Percentiles rank a stretch among this genome's conserved stretches.
phyloP scores from a whole-genome alignment of 2,113 vertebrate genomes.

The Sterrhoptilus dennistouni region DNA sequence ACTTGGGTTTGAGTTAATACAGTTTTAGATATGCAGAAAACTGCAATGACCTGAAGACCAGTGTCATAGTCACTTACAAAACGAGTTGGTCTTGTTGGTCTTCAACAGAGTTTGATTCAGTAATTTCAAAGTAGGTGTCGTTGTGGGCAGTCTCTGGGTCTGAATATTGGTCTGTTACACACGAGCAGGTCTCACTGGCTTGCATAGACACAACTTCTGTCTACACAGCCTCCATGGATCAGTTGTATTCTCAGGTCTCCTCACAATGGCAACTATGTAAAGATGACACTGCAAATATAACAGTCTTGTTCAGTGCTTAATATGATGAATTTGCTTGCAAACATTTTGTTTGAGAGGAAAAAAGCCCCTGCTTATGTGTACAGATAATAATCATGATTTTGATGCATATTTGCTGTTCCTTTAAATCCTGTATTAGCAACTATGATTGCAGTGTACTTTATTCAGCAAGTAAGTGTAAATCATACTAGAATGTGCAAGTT shows the following conservation, averaged over 20 bases:
- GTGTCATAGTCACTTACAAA: not conserved
- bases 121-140: not conserved
- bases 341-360: not conserved
- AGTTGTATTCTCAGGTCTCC: not conserved
- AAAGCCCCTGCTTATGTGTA: not conserved
- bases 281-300: not conserved
- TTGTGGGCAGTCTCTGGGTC: not conserved
- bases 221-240: not conserved
- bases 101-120: not conserved
- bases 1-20: not conserved
- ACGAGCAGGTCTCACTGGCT: not conserved
- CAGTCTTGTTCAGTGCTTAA: not conserved
- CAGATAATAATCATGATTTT: not conserved
- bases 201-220: not conserved
- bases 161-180: not conserved
- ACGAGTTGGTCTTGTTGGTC: not conserved
- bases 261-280: not conserved
- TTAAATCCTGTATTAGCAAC: not conserved
- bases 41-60: not conserved
- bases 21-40: not conserved
- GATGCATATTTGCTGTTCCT: not conserved
- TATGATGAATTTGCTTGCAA: not conserved
- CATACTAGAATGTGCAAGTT: not conserved
- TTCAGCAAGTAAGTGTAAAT: conserved; percentile 1
- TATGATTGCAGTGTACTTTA: conserved; percentile 17